phyloP scores from a whole-genome alignment of 2,888 invertebrate species.

The Folsomia candida region DNA sequence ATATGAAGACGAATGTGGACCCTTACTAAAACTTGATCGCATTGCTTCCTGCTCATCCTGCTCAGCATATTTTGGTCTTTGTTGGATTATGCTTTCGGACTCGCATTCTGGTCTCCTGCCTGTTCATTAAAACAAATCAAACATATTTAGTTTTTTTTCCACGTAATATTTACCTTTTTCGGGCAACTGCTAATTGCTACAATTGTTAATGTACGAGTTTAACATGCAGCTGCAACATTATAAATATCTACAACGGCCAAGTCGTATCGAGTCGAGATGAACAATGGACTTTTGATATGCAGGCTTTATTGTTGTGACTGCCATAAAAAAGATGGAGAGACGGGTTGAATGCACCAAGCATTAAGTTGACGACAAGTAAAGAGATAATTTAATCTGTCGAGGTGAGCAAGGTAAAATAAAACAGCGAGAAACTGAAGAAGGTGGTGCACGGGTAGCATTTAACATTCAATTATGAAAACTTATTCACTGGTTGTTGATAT shows the following conservation, averaged over 20 bases:
- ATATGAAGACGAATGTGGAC: too few relatives aligned
- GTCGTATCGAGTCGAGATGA: neutral
- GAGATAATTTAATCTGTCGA: neutral
- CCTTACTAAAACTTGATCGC: neutral
- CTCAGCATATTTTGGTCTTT: neutral
- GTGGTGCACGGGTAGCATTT: neutral
- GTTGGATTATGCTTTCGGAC: too few relatives aligned
- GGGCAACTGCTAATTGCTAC: conserved; percentile 17
- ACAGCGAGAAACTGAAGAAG: neutral
- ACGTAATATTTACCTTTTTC: neutral
- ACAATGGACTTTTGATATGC: conserved; percentile 1
- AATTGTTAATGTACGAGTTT: conserved; percentile 5
- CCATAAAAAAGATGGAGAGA: conserved; percentile 8
- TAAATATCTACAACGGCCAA: neutral
- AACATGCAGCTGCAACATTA: neutral
- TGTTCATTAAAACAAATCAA: conserved; percentile 29
- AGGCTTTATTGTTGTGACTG: neutral
- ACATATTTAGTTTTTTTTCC: conserved; percentile 16
- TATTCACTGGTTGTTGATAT: neutral
- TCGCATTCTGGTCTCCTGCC: too few relatives aligned
- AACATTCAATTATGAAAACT: neutral
- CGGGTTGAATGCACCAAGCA: conserved; percentile 9
- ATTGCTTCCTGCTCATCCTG: neutral
- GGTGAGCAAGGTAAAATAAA: neutral
- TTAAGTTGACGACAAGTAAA: conserved; percentile 19